These are phyloP conservation scores for Casuarius casuarius DNA, from an alignment of 2,113 vertebrate genomes.

Conservation along the genomic window DNA sequence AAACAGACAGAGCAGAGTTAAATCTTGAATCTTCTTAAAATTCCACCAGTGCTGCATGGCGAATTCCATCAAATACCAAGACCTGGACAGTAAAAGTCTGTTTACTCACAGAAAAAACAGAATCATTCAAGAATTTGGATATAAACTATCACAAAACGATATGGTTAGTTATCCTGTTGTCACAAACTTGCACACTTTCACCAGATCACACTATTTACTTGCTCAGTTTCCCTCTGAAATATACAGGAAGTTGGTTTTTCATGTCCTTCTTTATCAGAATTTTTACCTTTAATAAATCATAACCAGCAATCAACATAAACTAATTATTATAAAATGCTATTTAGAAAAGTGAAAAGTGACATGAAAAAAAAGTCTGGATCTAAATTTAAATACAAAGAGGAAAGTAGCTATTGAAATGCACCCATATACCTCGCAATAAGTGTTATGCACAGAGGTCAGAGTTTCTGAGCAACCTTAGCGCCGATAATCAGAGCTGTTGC, in stretches of 20 bases:
- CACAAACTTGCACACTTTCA: not conserved
- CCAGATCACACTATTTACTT: not conserved
- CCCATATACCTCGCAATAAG: not conserved
- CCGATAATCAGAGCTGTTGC: not conserved
- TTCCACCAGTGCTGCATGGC: not conserved
- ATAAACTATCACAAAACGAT: not conserved
- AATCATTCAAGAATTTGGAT: not conserved
- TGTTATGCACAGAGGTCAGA: not conserved
- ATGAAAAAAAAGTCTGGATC: not conserved
- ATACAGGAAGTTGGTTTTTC: not conserved
- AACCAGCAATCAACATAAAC: not conserved
- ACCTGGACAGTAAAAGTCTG: not conserved
- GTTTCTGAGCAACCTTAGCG: not conserved
- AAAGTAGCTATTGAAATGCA: not conserved
- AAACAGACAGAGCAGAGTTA: not conserved
- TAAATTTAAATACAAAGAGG: not conserved
- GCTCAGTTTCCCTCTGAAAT: conserved; percentile 3
- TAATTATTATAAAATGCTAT: not conserved
- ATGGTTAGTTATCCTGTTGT: not conserved
- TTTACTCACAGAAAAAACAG: not conserved
- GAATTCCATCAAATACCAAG: not conserved
- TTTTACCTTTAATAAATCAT: not conserved
- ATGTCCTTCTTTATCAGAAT: not conserved
- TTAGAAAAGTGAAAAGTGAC: not conserved
- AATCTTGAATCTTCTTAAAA: not conserved